Conservation (phyloP, 2,888 invertebrate genomes). For the Lithophane semibrunnea region DNA sequence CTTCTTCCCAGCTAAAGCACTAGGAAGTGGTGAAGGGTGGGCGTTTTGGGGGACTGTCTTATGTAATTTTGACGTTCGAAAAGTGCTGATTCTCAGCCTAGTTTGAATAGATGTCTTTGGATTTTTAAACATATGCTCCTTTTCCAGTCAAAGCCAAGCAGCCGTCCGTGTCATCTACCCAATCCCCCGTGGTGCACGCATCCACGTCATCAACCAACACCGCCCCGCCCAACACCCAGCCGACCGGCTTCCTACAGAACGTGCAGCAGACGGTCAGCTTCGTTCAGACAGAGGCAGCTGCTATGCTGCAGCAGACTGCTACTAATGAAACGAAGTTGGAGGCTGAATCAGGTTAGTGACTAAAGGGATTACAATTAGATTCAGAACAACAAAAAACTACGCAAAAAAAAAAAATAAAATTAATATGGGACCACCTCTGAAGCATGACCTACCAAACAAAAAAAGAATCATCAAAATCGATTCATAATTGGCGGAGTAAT, state of each 20-base stretch:
- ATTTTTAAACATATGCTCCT: too few species aligned
- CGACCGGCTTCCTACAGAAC: conserved; percentile 36
- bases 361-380: background rate
- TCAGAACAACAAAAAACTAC: background rate
- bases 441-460: too few species aligned
- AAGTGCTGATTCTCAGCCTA: too few species aligned
- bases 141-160: conserved; percentile 48
- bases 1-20: too few species aligned
- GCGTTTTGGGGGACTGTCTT: too few species aligned
- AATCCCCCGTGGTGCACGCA: conserved; percentile 51
- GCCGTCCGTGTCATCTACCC: conserved; percentile 1
- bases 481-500: too few species aligned
- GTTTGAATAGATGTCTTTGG: too few species aligned
- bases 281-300: conserved; percentile 75
- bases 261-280: conserved; percentile 76
- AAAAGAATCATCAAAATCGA: too few species aligned
- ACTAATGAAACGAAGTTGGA: background rate
- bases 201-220: conserved; percentile 68
- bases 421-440: too few species aligned
- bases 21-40: too few species aligned
- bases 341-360: conserved; percentile 45
- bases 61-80: too few species aligned
- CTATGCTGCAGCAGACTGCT: conserved; percentile 13
- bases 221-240: conserved; percentile 43
- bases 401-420: too few species aligned